These are phyloP conservation scores for Oligia strigilis DNA, from an alignment of 2,888 invertebrate genomes.

Conservation along the genomic window DNA sequence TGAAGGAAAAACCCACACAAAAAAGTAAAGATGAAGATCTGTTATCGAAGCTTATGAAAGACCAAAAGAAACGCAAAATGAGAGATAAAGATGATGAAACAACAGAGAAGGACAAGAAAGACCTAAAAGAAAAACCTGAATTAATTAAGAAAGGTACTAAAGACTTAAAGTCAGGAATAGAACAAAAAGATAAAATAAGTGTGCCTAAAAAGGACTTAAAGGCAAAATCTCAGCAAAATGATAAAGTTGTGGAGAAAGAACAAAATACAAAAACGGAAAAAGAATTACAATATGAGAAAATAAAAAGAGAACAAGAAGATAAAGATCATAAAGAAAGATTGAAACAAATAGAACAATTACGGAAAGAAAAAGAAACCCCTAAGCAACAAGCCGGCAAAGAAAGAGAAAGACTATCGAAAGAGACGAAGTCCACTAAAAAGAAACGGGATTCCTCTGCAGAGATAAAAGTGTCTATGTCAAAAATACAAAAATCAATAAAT, in stretches of 20 bases:
- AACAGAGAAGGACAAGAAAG: neutral
- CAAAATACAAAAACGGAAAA: neutral
- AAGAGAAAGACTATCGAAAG: neutral
- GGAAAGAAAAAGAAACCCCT: slow-evolving; percentile 16
- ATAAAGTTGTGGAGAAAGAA: neutral
- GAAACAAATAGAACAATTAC: neutral
- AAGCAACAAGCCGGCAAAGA: slow-evolving; percentile 4
- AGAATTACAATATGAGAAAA: neutral
- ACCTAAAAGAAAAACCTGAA: slow-evolving; percentile 10
- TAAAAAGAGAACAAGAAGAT: neutral
- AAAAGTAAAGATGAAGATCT: slow-evolving; percentile 1
- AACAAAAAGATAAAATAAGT: slow-evolving; percentile 33
- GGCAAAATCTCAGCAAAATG: neutral
- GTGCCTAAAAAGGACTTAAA: slow-evolving; percentile 8
- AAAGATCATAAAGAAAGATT: neutral
- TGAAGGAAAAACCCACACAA: slow-evolving; percentile 16
- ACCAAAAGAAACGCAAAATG: too few species aligned
- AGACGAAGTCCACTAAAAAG: neutral
- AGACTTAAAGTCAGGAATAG: slow-evolving; percentile 20
- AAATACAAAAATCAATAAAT: neutral
- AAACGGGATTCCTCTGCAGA: neutral
- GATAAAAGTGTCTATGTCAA: neutral
- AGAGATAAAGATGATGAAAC: slow-evolving; percentile 3
- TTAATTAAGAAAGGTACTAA: slow-evolving; percentile 6
- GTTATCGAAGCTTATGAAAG: neutral